These are phyloP conservation scores for Machimus atricapillus DNA, from an alignment of 2,888 invertebrate species.

Conservation along the genomic window DNA sequence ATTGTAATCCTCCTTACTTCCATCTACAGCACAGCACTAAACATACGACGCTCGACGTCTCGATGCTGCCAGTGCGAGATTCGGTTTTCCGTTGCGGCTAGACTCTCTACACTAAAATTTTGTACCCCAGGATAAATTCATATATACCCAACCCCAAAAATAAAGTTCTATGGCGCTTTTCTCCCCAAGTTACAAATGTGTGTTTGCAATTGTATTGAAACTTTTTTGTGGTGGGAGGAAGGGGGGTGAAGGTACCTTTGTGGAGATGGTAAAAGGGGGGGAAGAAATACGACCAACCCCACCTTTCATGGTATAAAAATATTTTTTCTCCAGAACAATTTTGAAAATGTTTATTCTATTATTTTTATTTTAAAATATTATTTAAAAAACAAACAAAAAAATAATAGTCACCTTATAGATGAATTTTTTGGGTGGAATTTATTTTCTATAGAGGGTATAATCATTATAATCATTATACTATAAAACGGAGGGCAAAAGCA, in stretches of 20 bases:
- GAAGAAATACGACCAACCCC: no score
- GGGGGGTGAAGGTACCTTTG: no score
- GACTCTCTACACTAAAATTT: conserved; percentile 42
- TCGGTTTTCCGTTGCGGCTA: conserved; percentile 42
- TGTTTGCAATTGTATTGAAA: background rate
- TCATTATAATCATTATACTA: no score
- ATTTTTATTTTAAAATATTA: no score
- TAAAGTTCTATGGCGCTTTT: conserved; percentile 10
- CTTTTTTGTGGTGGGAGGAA: no score
- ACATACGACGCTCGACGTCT: conserved; percentile 43
- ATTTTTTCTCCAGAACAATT: background rate
- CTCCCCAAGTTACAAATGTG: background rate
- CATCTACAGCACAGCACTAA: conserved; percentile 42
- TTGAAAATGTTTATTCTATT: no score
- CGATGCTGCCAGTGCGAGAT: conserved; percentile 43
- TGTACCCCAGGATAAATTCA: conserved; percentile 24
- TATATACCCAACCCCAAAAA: background rate
- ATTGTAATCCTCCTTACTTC: conserved; percentile 36
- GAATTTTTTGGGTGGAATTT: no score
- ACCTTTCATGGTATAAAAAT: background rate
- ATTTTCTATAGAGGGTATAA: no score
- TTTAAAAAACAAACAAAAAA: no score
- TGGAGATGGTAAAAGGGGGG: no score
- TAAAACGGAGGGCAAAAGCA: no score
- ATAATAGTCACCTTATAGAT: no score